These are phyloP conservation scores for human (Homo sapiens) DNA, from an alignment of 2,113 vertebrate genomes.

Conservation along the genomic window GRCh38 chr6:50638501-50639000, in stretches of 20 bases:
- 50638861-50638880: not conserved
- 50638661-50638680: not conserved
- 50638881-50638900: not conserved
- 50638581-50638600: not conserved
- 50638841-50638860: not conserved
- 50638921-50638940: not conserved
- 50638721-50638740: not conserved
- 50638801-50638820: not conserved
- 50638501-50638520: not conserved
- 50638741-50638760: not conserved
- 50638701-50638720: not conserved
- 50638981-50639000: not conserved
- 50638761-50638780: not conserved
- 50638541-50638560: not conserved
- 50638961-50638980: not conserved
- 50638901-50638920: not conserved
- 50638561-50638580: not conserved
- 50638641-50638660: not conserved
- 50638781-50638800: not conserved
- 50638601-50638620: not conserved
- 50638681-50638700: not conserved
- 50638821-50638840: not conserved
- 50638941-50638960: not conserved
- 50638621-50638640: not conserved
- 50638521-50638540: not conserved